Evolutionary conservation across 2,888 invertebrate genomes (phyloP), one percentile per base, ranked within the genome.

Genomic region (Sipha maydis): DNA sequence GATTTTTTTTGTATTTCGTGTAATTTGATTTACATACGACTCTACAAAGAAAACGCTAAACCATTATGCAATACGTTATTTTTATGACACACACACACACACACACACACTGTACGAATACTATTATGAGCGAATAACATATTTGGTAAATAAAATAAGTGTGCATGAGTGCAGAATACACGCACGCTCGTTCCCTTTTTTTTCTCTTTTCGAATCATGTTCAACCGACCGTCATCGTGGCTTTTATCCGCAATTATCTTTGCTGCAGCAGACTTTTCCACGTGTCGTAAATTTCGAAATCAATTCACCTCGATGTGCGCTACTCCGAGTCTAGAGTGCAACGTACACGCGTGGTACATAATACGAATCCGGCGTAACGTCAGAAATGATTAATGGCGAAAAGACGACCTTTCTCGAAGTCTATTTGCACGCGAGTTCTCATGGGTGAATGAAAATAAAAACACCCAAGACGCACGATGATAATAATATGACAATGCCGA

Each of bases 231-330:
- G 67, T 19, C 21, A n/a, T 41, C n/a, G 38, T 41, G 41, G 41
- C 69, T 41, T 82, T 69, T 69, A 82, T 82, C 28, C 48, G 48
- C 48, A 5, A 82, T 48, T 3, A 3, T 48, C 48, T 14, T 41
- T 71, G 3, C 41, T n/a, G 48, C n/a, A 48, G 28, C 28, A 25
- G 34, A 48, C 31, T 71, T 71, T 54, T 54, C 69, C 34, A 17
- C 54, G 73, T 31, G 56, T 83, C 83, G 34, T 83, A 83, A 83
- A 83, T 83, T 69, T 83, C 34, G 34, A 75, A 75, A 75, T 83
- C 83, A 75, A 83, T 83, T 54, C 83, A 38, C 54, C 34, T 34
- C 73, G 34, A 34, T 34, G 54, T 25, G 17, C 31, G 54, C 48
- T 34, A n/a, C 4, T 9, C 48, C 48, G 48, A 21, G 17, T 34